Evolutionary conservation across 2,113 vertebrate genomes (phyloP).

Genomic region (Spermophilus dauricus): DNA sequence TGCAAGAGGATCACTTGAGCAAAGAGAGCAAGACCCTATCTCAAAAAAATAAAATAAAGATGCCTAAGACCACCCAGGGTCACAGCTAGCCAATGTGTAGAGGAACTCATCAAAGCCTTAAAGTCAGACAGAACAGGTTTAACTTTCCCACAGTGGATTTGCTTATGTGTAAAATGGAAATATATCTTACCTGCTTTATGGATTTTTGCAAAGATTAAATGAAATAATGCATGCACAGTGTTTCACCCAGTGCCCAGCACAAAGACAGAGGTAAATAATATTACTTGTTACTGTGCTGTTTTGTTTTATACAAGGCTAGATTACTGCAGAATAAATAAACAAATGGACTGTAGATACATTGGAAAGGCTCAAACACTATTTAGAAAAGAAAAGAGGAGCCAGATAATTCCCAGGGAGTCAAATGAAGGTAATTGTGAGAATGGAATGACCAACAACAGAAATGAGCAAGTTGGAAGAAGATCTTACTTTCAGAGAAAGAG

Average conservation of each 20-base stretch:
- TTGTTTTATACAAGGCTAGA: neutral
- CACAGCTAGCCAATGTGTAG: neutral
- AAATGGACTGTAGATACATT: neutral
- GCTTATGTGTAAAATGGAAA: neutral
- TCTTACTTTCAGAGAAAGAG: neutral
- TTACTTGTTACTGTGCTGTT: neutral
- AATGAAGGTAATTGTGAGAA: neutral
- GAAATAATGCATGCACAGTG: neutral
- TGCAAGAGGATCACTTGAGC: neutral
- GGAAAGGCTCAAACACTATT: neutral
- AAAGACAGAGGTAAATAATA: neutral
- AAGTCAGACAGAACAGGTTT: neutral
- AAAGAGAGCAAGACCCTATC: neutral
- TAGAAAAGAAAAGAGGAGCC: neutral
- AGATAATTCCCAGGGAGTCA: neutral
- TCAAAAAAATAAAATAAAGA: neutral
- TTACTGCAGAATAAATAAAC: neutral
- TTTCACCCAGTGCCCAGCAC: neutral
- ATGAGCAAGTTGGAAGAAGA: neutral
- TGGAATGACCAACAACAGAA: neutral
- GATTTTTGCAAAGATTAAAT: neutral
- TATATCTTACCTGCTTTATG: neutral
- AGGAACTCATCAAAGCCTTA: rapidly evolving
- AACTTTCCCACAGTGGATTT: neutral
- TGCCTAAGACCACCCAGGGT: rapidly evolving